phyloP scores from a whole-genome alignment of 1,140 invertebrate species.

The Oncopeltus fasciatus region DNA sequence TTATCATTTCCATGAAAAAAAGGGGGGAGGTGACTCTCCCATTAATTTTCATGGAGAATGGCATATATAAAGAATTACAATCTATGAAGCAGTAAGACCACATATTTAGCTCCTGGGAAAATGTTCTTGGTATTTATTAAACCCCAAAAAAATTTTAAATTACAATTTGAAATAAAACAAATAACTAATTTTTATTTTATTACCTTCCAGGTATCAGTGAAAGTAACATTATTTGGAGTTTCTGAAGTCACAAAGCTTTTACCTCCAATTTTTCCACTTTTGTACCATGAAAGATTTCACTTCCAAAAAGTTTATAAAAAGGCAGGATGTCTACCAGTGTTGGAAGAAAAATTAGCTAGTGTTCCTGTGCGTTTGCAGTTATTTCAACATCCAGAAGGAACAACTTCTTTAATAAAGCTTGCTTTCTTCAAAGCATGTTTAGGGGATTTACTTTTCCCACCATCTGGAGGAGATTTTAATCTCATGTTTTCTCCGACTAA shows the following conservation, averaged over 20 bases:
- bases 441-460: not conserved
- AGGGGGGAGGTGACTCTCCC: no score
- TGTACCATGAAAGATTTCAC: not conserved
- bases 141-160: no score
- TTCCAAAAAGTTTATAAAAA: not conserved
- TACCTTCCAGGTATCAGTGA: not conserved
- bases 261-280: not conserved
- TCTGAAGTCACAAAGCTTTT: not conserved
- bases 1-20: no score
- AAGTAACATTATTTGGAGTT: not conserved
- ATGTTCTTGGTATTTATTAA: no score
- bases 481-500: not conserved
- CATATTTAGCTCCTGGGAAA: no score
- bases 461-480: not conserved
- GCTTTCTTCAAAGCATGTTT: not conserved
- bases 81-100: no score
- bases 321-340: not conserved
- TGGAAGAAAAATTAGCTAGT: not conserved
- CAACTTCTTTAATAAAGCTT: not conserved
- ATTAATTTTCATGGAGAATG: no score
- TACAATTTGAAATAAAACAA: no score
- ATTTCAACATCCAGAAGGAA: not conserved
- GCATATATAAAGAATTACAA: no score
- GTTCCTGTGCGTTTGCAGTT: not conserved
- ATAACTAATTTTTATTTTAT: no score